Percentiles rank a stretch among this genome's conserved stretches.
phyloP scores from a whole-genome alignment of 2,113 vertebrate genomes.

The Grammomys dolichurus region DNA sequence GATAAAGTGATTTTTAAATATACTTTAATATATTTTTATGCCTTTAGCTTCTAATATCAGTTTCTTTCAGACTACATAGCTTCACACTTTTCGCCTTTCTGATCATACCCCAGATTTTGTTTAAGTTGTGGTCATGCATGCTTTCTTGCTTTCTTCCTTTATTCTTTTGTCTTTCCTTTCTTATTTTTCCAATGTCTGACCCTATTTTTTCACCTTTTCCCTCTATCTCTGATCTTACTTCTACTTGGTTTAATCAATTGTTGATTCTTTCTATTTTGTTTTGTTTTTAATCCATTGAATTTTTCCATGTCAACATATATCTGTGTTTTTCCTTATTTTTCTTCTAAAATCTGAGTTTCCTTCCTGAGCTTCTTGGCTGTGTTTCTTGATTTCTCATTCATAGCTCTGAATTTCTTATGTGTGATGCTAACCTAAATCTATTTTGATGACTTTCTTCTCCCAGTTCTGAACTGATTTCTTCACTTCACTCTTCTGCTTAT shows the following conservation, averaged over 20 bases:
- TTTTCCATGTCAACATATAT: not conserved
- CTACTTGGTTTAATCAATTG: not conserved
- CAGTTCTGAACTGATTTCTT: not conserved
- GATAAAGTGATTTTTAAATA: not conserved
- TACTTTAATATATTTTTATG: not conserved
- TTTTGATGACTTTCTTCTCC: not conserved
- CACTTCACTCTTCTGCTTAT: not conserved
- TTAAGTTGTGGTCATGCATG: not conserved
- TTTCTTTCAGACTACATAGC: not conserved
- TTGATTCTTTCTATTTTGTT: not conserved
- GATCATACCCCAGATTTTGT: not conserved
- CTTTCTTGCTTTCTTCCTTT: not conserved
- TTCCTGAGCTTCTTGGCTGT: not conserved
- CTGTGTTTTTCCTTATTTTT: not conserved
- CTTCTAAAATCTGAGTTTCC: not conserved
- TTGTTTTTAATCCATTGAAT: not conserved
- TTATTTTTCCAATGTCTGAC: not conserved
- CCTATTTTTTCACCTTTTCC: not conserved
- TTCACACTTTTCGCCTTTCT: not conserved
- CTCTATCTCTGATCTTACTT: not conserved
- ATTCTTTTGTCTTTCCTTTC: not conserved
- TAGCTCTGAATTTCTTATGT: not conserved
- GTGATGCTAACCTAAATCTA: not conserved
- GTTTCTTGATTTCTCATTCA: not conserved
- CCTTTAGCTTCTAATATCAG: not conserved